A percentile compares a stretch with the other conserved stretches of the same genome.
These are phyloP conservation scores for Drosophila bipectinata DNA, from an alignment of 1,140 invertebrate species.

Conservation along the genomic window DNA sequence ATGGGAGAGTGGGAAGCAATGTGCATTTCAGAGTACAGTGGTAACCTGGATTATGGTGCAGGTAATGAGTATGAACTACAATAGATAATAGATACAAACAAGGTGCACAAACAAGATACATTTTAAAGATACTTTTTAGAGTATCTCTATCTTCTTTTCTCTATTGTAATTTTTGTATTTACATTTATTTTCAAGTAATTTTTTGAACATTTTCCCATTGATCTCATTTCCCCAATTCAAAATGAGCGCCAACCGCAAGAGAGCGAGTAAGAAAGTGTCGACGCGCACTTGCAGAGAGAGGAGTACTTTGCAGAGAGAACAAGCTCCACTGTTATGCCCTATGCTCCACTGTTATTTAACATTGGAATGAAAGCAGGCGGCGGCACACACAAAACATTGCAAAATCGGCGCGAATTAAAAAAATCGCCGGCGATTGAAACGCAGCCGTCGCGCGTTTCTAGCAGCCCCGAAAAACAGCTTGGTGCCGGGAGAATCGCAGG, in stretches of 20 bases:
- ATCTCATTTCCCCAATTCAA: conserved; percentile 24
- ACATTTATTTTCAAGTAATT: not conserved
- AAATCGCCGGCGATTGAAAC: conserved; percentile 76
- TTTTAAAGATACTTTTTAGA: not conserved
- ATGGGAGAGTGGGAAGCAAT: conserved; percentile 5
- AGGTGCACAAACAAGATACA: not conserved
- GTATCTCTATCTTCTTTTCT: not conserved
- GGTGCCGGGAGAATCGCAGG: conserved; percentile 25
- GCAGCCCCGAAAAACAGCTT: conserved; percentile 41
- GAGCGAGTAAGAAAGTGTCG: not conserved
- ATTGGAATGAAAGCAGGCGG: conserved; percentile 38
- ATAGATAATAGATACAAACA: not conserved
- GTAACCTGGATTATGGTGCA: not conserved
- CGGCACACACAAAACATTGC: conserved; percentile 63
- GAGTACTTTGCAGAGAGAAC: not conserved
- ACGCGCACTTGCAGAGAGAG: conserved; percentile 22
- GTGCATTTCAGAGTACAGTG: conserved; percentile 12
- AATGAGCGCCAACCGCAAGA: conserved; percentile 10
- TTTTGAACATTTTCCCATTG: conserved; percentile 6
- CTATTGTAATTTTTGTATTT: not conserved
- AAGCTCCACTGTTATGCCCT: conserved; percentile 37
- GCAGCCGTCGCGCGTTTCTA: conserved; percentile 57
- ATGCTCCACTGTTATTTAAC: conserved; percentile 39
- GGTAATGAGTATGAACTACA: not conserved
- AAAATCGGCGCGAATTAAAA: conserved; percentile 76